Conservation (phyloP, 2,797 vertebrate genomes). For the Florisuga fusca region DNA sequence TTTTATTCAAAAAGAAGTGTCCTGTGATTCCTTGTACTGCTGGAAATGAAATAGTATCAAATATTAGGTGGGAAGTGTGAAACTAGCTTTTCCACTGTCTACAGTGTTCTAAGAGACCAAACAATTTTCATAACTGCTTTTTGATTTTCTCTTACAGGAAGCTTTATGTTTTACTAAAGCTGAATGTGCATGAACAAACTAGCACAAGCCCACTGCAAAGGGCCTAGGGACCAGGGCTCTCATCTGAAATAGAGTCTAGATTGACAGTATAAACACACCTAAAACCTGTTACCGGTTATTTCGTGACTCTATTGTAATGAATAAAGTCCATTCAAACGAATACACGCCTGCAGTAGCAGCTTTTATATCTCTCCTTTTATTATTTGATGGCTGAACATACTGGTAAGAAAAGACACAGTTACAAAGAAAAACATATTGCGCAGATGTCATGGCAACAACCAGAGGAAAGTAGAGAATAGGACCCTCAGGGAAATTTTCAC, state of each 20-base stretch:
- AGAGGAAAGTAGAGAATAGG: neutral
- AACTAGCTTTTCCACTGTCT: neutral
- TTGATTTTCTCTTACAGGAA: neutral
- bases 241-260: neutral
- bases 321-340: neutral
- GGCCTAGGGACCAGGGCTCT: neutral
- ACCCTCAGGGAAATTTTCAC: neutral
- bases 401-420: neutral
- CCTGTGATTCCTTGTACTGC: neutral
- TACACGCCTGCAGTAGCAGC: neutral
- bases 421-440: neutral
- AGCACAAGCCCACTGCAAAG: neutral
- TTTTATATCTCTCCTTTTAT: neutral
- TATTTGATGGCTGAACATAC: neutral
- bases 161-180: neutral
- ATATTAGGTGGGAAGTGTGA: neutral
- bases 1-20: neutral
- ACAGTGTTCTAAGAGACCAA: neutral
- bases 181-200: neutral
- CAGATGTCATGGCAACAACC: neutral
- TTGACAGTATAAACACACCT: neutral
- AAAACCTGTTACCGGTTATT: neutral
- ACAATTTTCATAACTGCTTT: neutral
- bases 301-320: neutral
- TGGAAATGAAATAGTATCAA: neutral